A percentile compares a stretch with the other conserved stretches of the same genome.
These are phyloP conservation scores for Chelonus insularis DNA, from an alignment of 1,140 invertebrate species.

Conservation along the genomic window DNA sequence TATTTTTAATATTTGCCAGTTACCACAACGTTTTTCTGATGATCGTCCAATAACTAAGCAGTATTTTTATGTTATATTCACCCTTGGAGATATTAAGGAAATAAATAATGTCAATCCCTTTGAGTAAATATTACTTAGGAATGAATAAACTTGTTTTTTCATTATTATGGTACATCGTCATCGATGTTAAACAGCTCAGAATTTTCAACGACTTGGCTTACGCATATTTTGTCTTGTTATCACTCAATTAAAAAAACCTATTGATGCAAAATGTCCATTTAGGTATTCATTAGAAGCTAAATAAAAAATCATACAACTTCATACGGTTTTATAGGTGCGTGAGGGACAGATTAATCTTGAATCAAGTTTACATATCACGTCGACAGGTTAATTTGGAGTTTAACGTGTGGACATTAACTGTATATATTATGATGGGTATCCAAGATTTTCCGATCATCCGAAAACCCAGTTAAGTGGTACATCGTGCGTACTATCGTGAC, in stretches of 20 bases:
- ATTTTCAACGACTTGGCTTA: too few species aligned
- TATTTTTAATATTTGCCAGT: too few species aligned
- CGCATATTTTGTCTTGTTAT: background rate
- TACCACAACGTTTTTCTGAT: too few species aligned
- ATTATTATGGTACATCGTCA: slow-evolving; percentile 44
- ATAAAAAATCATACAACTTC: background rate
- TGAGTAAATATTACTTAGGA: slow-evolving; percentile 44
- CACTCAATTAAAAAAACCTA: background rate
- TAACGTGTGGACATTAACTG: slow-evolving; percentile 12
- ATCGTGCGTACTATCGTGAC: slow-evolving; percentile 39
- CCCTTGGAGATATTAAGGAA: slow-evolving; percentile 46
- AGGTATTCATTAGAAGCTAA: too few species aligned
- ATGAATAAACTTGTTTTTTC: slow-evolving; percentile 55
- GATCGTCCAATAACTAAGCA: too few species aligned
- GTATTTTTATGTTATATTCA: background rate
- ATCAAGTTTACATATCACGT: slow-evolving; percentile 21
- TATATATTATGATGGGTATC: slow-evolving; percentile 7
- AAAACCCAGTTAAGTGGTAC: slow-evolving; percentile 8
- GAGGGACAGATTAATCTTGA: background rate
- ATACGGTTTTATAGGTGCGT: background rate
- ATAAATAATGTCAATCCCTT: slow-evolving; percentile 58
- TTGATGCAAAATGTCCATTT: background rate
- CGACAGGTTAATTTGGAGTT: slow-evolving; percentile 14
- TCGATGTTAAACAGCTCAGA: background rate
- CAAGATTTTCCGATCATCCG: slow-evolving; percentile 16